Conservation (phyloP, 1,140 invertebrate genomes). For the Drosophila kurseongensis region DNA sequence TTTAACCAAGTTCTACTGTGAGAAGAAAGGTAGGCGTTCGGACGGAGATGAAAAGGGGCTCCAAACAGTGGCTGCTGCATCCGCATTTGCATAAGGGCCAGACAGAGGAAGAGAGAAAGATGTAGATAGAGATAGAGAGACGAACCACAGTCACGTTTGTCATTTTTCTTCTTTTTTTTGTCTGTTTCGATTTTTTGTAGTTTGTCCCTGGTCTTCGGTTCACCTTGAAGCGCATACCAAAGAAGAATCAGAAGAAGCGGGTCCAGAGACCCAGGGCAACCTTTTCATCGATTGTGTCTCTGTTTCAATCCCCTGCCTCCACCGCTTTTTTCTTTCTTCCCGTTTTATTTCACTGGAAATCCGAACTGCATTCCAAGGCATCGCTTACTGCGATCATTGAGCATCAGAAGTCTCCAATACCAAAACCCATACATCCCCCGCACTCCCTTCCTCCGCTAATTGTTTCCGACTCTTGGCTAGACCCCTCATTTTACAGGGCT, state of each 20-base stretch:
- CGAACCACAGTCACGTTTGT: constrained; percentile 47
- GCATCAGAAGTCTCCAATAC: constrained; percentile 28
- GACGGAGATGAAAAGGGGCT: constrained; percentile 5
- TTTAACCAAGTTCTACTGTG: constrained; percentile 10
- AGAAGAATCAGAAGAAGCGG: constrained; percentile 6
- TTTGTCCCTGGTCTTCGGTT: constrained; percentile 19
- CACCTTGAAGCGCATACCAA: constrained; percentile 61
- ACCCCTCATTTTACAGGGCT: constrained; percentile 2
- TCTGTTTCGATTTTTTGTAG: constrained; percentile 15
- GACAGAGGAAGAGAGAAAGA: neutral
- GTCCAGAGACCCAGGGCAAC: constrained; percentile 47
- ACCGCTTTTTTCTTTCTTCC: constrained; percentile 21
- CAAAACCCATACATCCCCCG: neutral
- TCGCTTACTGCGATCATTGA: constrained; percentile 62
- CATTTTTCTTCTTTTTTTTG: constrained; percentile 22
- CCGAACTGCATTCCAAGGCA: constrained; percentile 73
- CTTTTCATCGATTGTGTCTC: constrained; percentile 77
- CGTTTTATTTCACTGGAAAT: constrained; percentile 70
- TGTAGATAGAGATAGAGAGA: constrained; percentile 7
- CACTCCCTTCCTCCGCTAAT: constrained; percentile 43
- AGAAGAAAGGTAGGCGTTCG: constrained; percentile 1
- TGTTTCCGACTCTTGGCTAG: constrained; percentile 60
- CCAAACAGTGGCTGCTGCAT: constrained; percentile 43
- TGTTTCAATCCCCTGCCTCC: constrained; percentile 25
- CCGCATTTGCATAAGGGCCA: constrained; percentile 48